Conservation (phyloP, 2,888 invertebrate species). For the Schizotus pectinicornis region DNA sequence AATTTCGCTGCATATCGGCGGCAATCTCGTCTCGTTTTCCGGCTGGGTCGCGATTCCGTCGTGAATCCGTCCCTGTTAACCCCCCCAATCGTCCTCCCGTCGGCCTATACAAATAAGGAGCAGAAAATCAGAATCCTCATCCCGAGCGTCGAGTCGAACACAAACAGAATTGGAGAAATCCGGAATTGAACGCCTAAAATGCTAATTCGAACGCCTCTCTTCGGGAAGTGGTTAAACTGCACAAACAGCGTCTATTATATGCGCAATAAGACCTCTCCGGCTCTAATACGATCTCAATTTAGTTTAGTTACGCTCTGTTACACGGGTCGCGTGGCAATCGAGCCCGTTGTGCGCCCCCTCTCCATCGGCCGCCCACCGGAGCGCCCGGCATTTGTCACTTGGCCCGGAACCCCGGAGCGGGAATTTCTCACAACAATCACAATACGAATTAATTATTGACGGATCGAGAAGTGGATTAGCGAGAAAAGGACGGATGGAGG, state of each 20-base stretch:
- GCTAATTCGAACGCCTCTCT: conserved; percentile 57
- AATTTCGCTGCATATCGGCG: too few species aligned
- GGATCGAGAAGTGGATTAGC: conserved; percentile 11
- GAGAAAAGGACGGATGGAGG: not conserved
- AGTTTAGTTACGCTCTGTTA: conserved; percentile 63
- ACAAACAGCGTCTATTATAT: conserved; percentile 62
- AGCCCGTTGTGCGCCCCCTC: conserved; percentile 53
- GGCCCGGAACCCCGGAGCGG: conserved; percentile 22
- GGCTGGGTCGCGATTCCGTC: too few species aligned
- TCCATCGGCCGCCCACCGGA: conserved; percentile 42
- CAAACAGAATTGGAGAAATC: conserved; percentile 52
- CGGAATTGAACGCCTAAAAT: conserved; percentile 57
- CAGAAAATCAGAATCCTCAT: conserved; percentile 53
- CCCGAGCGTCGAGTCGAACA: conserved; percentile 41
- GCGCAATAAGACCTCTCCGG: conserved; percentile 61
- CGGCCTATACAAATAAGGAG: conserved; percentile 19
- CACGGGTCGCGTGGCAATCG: conserved; percentile 61
- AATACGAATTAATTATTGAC: conserved; percentile 37
- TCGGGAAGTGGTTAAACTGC: conserved; percentile 61
- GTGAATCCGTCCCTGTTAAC: too few species aligned
- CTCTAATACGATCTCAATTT: conserved; percentile 63
- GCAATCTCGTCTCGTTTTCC: too few species aligned
- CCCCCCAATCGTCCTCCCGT: not conserved
- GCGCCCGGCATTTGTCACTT: conserved; percentile 39
- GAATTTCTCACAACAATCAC: conserved; percentile 36